A percentile compares a stretch with the other conserved stretches of the same genome.
phyloP scores from a whole-genome alignment of 2,888 invertebrate species.

The Sesia apiformis region DNA sequence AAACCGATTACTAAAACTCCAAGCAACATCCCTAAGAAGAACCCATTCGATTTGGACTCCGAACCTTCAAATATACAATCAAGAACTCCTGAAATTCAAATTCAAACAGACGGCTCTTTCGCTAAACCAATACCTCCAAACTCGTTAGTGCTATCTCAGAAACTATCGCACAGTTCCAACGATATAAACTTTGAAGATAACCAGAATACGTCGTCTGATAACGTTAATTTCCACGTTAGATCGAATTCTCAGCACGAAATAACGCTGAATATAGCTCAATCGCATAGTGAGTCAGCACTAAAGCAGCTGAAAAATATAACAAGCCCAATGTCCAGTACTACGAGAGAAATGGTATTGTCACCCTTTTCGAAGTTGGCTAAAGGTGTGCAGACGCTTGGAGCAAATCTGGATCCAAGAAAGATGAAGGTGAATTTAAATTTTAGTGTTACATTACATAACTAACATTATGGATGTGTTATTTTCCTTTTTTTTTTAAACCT shows the following conservation, averaged over 20 bases:
- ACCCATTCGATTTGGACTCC: slow-evolving; percentile 46
- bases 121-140: slow-evolving; percentile 67
- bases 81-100: slow-evolving; percentile 79
- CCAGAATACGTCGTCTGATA: slow-evolving; percentile 14
- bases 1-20: slow-evolving; percentile 48
- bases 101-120: slow-evolving; percentile 41
- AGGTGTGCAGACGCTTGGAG: slow-evolving; percentile 88
- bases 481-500: no score
- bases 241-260: slow-evolving; percentile 80
- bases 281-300: slow-evolving; percentile 87
- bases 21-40: slow-evolving; percentile 39
- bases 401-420: slow-evolving; percentile 89
- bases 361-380: slow-evolving; percentile 90
- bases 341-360: slow-evolving; percentile 79
- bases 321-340: slow-evolving; percentile 79
- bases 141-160: slow-evolving; percentile 73
- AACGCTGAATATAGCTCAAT: slow-evolving; percentile 80
- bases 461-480: no score
- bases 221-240: slow-evolving; percentile 48
- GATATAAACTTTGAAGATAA: slow-evolving; percentile 71
- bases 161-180: slow-evolving; percentile 81
- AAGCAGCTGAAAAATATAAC: slow-evolving; percentile 78
- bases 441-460: background rate
- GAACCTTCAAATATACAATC: slow-evolving; percentile 19
- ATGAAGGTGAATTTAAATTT: slow-evolving; percentile 54